Percentiles rank a stretch among this genome's conserved stretches.
phyloP scores from a whole-genome alignment of 2,113 vertebrate species.

The Pogona vitticeps region DNA sequence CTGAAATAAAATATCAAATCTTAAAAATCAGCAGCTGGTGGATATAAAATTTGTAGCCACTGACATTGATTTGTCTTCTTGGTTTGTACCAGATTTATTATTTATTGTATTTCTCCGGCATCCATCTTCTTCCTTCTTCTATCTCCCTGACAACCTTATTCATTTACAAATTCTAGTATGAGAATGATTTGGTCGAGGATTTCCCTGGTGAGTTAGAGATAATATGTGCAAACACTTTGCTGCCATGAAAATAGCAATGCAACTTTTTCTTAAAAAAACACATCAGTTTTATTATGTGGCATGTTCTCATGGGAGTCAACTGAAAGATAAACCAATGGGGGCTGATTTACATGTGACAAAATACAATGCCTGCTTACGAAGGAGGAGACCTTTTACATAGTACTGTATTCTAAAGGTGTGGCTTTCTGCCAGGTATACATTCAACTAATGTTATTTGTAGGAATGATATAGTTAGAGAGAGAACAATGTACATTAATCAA shows the following conservation, averaged over 20 bases:
- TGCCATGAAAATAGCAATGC: conserved; percentile 38
- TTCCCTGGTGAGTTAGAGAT: conserved; percentile 38
- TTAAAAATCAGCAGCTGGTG: background rate
- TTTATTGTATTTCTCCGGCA: conserved; percentile 15
- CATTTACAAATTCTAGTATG: conserved; percentile 31
- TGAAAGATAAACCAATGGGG: conserved; percentile 18
- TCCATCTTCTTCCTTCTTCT: conserved; percentile 8
- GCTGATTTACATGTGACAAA: conserved; percentile 37
- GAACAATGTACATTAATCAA: too few species aligned
- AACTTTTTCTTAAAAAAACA: conserved; percentile 1
- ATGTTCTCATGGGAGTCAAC: conserved; percentile 1
- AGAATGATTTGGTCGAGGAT: conserved; percentile 46
- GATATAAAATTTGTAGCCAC: background rate
- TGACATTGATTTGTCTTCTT: conserved; percentile 2
- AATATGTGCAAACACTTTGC: conserved; percentile 42
- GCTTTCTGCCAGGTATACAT: background rate
- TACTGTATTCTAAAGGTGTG: conserved; percentile 10
- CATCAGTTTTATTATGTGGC: conserved; percentile 19
- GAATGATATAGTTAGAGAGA: background rate
- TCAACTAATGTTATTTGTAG: background rate
- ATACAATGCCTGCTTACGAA: background rate
- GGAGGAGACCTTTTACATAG: conserved; percentile 3
- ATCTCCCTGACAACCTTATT: conserved; percentile 24
- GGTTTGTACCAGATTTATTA: conserved; percentile 2
- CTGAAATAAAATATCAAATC: background rate